Conservation (phyloP, 2,113 vertebrate species). For the Sphaerodactylus townsendi region DNA sequence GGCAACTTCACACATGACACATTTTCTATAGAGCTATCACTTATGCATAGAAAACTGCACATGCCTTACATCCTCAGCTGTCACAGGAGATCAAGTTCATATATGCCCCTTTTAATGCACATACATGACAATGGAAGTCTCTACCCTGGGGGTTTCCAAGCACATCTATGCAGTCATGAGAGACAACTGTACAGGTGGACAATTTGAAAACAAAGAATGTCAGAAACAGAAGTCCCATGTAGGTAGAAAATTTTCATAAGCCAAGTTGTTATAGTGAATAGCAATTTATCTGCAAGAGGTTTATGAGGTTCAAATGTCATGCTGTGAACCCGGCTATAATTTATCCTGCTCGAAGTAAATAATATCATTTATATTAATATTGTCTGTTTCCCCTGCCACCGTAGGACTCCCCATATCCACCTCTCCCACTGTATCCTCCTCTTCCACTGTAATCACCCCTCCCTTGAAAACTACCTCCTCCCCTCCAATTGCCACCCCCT, state of each 20-base stretch:
- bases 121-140: not conserved
- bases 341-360: constrained; percentile 50
- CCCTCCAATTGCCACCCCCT: constrained; percentile 34
- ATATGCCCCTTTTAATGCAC: not conserved
- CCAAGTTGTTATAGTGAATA: constrained; percentile 26
- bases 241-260: not conserved
- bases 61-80: not conserved
- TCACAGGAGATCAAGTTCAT: not conserved
- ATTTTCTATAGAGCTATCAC: not conserved
- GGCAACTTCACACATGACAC: not conserved
- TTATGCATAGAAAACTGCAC: not conserved
- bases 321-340: constrained; percentile 50
- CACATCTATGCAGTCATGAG: not conserved
- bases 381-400: constrained; percentile 70
- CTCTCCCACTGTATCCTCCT: constrained; percentile 68
- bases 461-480: constrained; percentile 42
- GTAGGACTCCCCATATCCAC: constrained; percentile 68
- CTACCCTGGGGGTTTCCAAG: not conserved
- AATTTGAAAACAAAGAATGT: not conserved
- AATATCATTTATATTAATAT: constrained; percentile 63
- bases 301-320: constrained; percentile 53
- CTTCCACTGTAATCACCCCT: constrained; percentile 61
- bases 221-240: not conserved
- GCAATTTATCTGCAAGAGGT: constrained; percentile 44
- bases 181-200: not conserved